Evolutionary conservation across 2,113 vertebrate species (phyloP).

Genomic region (Puntigrus tetrazona): DNA sequence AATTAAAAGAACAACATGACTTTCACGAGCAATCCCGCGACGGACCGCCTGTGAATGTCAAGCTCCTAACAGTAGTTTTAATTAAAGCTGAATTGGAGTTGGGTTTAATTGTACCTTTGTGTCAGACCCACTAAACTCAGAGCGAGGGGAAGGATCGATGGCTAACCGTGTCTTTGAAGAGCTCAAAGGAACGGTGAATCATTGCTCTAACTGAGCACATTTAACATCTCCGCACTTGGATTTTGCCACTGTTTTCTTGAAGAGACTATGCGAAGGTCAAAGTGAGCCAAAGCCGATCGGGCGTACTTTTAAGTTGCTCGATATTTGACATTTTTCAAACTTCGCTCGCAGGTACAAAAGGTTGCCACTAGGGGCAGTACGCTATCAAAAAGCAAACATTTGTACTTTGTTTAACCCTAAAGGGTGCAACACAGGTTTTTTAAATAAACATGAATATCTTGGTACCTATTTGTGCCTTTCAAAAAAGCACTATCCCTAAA

Average conservation of each 20-base stretch:
- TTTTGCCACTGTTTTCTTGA: neutral
- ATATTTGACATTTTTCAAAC: neutral
- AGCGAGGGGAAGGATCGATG: slow-evolving; percentile 35
- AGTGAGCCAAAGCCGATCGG: neutral
- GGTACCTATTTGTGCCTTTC: neutral
- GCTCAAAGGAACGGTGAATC: slow-evolving; percentile 21
- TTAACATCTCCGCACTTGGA: neutral
- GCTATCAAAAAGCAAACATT: neutral
- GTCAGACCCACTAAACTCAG: slow-evolving; percentile 45
- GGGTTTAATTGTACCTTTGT: slow-evolving; percentile 51
- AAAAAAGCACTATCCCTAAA: neutral
- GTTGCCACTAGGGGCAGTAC: neutral
- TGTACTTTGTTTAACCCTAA: neutral
- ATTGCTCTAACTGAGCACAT: slow-evolving; percentile 5
- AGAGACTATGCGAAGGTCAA: slow-evolving; percentile 7
- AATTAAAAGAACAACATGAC: slow-evolving; percentile 63
- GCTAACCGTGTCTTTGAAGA: slow-evolving; percentile 20
- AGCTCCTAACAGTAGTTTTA: slow-evolving; percentile 58
- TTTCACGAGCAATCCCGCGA: slow-evolving; percentile 54
- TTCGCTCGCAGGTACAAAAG: neutral
- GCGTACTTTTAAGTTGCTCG: neutral
- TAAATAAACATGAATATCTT: too few relatives aligned
- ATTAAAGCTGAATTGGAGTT: slow-evolving; percentile 57
- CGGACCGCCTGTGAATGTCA: slow-evolving; percentile 53
- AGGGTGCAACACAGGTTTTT: too few relatives aligned